Conservation (phyloP, 2,797 vertebrate genomes). For the Eurystomus glaucurus region DNA sequence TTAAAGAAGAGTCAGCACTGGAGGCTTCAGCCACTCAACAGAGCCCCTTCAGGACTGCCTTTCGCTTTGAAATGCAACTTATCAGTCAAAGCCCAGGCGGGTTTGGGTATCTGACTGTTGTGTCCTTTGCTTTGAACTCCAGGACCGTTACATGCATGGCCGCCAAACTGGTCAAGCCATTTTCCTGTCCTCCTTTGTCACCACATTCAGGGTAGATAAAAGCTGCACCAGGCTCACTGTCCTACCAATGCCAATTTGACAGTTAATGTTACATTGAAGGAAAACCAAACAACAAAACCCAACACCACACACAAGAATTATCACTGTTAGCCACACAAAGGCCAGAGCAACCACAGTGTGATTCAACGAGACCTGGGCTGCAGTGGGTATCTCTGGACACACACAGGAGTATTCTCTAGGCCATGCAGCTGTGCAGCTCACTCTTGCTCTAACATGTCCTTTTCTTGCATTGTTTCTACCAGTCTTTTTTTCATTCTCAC, state of each 20-base stretch:
- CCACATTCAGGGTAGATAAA: constrained; percentile 34
- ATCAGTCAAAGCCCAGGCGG: constrained; percentile 44
- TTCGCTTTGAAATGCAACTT: constrained; percentile 44
- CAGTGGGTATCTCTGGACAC: neutral
- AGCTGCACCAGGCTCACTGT: neutral
- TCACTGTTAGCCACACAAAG: constrained; percentile 22
- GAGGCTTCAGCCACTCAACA: neutral
- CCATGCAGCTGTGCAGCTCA: neutral
- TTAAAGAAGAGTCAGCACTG: neutral
- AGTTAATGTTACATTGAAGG: constrained; percentile 18
- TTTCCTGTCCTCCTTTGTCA: constrained; percentile 10
- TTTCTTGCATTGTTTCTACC: neutral
- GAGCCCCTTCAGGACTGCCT: constrained; percentile 23
- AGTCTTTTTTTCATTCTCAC: neutral
- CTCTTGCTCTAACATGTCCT: neutral
- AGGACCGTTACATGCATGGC: rapidly evolving
- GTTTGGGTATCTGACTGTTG: constrained; percentile 36
- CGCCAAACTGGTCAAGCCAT: neutral
- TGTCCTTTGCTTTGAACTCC: constrained; percentile 41
- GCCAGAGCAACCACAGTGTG: constrained; percentile 23
- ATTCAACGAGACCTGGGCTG: neutral
- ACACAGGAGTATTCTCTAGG: neutral
- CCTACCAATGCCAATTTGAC: neutral
- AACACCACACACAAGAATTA: neutral
- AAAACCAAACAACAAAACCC: constrained; percentile 29